These are phyloP conservation scores for Andinoacara biseriatus DNA, from an alignment of 2,113 vertebrate genomes.

Conservation along the genomic window DNA sequence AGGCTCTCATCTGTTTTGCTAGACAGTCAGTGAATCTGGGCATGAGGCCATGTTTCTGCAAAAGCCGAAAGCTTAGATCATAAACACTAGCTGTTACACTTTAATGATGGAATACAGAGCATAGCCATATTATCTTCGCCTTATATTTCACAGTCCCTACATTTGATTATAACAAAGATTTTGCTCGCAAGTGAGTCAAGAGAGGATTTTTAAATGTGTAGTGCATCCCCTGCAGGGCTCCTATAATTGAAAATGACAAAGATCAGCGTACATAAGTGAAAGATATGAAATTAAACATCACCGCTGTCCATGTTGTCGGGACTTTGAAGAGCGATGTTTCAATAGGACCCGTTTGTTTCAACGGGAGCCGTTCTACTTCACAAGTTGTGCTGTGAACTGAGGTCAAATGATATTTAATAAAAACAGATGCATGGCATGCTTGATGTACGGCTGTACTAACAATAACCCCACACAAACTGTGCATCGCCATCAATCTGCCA, in stretches of 20 bases:
- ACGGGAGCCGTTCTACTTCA: neutral
- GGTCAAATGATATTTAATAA: constrained; percentile 40
- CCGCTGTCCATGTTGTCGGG: neutral
- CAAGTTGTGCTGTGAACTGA: neutral
- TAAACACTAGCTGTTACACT: constrained; percentile 4
- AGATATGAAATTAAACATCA: constrained; percentile 32
- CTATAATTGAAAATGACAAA: constrained; percentile 33
- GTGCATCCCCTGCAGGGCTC: constrained; percentile 17
- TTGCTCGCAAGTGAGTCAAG: constrained; percentile 15
- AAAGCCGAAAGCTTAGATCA: constrained; percentile 3
- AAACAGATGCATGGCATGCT: constrained; percentile 13
- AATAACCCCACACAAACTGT: constrained; percentile 18
- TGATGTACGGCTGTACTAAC: constrained; percentile 13
- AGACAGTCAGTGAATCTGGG: constrained; percentile 17
- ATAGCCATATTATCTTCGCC: neutral
- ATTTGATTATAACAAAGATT: neutral
- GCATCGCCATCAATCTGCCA: constrained; percentile 27
- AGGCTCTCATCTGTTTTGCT: constrained; percentile 23
- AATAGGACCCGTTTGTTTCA: neutral
- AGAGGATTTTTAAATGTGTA: constrained; percentile 4
- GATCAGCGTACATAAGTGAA: constrained; percentile 16
- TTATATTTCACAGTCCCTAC: constrained; percentile 2
- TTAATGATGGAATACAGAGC: constrained; percentile 10
- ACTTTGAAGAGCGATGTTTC: neutral
- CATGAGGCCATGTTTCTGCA: neutral